Evolutionary conservation across 2,797 vertebrate genomes (phyloP), one percentile per base, ranked within the genome.

Genomic region (Characodon lateralis): DNA sequence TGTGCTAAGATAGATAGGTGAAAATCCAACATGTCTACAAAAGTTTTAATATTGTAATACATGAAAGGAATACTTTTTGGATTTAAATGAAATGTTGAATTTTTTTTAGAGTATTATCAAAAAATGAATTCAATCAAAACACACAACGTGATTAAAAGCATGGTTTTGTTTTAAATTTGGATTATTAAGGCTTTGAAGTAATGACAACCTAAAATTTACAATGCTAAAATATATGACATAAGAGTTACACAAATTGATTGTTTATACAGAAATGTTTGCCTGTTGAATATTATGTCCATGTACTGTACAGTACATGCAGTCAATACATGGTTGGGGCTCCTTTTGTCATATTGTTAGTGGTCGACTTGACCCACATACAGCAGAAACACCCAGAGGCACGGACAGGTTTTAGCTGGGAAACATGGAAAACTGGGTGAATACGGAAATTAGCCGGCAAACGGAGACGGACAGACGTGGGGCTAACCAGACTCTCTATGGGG

Each of bases 11-110:
- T 35, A 59, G 28, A 74, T 75, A 10, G 51, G 35, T 59, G 58
- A 71, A 14, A 41, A 75, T 31, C 59, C 46, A 35, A 65, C 48
- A 77, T 71, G 63, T 71, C 69, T 39, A 65, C 46, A 71, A 10
- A 8, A 26, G 20, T 66, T 22, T 71, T 73, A 55, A 58, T 48
- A 43, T 9, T 46, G 13, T 53, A 46, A 74, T 22, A 48, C 39
- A 74, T 70, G 20, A 22, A 31, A 9, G 39, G 10, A 55, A 77
- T 20, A 48, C 14, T 5, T 76, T 71, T 53, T 10, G 9, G 14
- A 69, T 46, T n/a, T n/a, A 69, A 46, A 46, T 69, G 46, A 43
- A 43, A n/a, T 14, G 22, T n/a, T 26, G 10, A 69, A n/a, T 14
- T 26, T n/a, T 43, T 10, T 41, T 39, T 4, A 31, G 35, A 24